phyloP scores from a whole-genome alignment of 2,888 invertebrate species.

The Pammene fasciana region DNA sequence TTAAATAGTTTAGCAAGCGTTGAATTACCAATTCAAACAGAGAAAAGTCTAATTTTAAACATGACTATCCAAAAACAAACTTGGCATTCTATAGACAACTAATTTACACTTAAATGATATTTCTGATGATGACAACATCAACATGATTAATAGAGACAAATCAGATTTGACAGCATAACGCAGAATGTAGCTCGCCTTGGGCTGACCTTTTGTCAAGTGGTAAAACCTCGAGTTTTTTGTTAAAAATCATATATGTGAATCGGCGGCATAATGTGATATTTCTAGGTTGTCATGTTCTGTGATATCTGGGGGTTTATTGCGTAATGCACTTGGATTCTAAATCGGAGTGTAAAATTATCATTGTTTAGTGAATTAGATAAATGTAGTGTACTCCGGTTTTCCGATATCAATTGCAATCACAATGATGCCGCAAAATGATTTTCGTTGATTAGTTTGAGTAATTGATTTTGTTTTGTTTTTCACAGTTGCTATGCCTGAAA shows the following conservation, averaged over 20 bases:
- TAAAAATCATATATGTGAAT: conserved; percentile 26
- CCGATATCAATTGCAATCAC: background rate
- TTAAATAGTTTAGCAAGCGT: conserved; percentile 60
- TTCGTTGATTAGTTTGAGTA: background rate
- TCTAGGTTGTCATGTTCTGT: background rate
- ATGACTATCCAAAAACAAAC: conserved; percentile 14
- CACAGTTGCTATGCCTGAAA: background rate
- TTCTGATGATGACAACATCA: conserved; percentile 33
- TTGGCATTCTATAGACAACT: conserved; percentile 7
- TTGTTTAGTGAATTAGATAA: background rate
- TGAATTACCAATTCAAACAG: conserved; percentile 23
- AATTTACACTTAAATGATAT: conserved; percentile 30
- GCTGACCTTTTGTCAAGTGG: conserved; percentile 25
- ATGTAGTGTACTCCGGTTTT: background rate
- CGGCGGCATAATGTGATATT: conserved; percentile 17
- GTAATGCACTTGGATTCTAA: background rate
- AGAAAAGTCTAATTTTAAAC: background rate
- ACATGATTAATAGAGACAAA: background rate
- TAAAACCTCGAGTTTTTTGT: conserved; percentile 32
- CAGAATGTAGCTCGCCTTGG: conserved; percentile 36
- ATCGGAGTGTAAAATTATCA: conserved; percentile 1
- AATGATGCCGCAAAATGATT: background rate
- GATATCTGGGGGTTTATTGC: conserved; percentile 6
- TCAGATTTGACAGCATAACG: conserved; percentile 18
- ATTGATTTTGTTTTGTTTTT: background rate